Percentiles rank a stretch among this genome's conserved stretches.
Evolutionary conservation across 2,888 invertebrate genomes (phyloP).

Genomic region (Lasioglossum calceatum): DNA sequence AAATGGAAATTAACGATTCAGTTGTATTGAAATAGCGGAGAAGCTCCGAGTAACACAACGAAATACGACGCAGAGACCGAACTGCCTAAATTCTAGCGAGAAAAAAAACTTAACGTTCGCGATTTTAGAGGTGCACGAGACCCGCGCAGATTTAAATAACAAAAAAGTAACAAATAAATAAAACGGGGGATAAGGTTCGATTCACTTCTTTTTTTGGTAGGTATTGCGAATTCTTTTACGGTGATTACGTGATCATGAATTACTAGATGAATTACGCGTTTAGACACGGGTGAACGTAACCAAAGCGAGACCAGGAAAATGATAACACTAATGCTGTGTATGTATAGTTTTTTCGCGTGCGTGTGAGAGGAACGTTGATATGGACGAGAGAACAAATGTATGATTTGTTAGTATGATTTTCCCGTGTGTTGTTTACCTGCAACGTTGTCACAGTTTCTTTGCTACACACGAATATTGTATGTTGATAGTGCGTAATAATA

Average conservation of each 20-base stretch:
- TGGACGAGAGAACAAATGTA: neutral
- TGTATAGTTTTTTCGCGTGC: constrained; percentile 3
- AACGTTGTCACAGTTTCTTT: neutral
- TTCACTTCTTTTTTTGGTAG: neutral
- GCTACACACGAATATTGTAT: constrained; percentile 2
- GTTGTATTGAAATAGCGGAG: neutral
- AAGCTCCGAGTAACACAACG: constrained; percentile 33
- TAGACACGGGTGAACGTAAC: constrained; percentile 3
- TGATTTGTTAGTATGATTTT: neutral
- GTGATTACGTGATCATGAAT: neutral
- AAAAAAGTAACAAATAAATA: neutral
- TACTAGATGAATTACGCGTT: neutral
- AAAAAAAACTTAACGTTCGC: neutral
- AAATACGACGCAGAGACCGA: constrained; percentile 16
- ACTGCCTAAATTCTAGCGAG: constrained; percentile 13
- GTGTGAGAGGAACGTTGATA: neutral
- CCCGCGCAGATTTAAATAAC: neutral
- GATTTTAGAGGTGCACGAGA: constrained; percentile 4
- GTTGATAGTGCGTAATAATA: neutral
- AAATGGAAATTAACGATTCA: neutral
- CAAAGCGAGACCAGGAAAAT: constrained; percentile 1
- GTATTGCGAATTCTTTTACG: neutral
- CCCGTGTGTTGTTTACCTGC: neutral
- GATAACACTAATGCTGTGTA: neutral
- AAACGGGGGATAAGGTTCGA: neutral